Conservation (phyloP, 2,797 vertebrate species). For the Chlorospingus semifuscus region DNA sequence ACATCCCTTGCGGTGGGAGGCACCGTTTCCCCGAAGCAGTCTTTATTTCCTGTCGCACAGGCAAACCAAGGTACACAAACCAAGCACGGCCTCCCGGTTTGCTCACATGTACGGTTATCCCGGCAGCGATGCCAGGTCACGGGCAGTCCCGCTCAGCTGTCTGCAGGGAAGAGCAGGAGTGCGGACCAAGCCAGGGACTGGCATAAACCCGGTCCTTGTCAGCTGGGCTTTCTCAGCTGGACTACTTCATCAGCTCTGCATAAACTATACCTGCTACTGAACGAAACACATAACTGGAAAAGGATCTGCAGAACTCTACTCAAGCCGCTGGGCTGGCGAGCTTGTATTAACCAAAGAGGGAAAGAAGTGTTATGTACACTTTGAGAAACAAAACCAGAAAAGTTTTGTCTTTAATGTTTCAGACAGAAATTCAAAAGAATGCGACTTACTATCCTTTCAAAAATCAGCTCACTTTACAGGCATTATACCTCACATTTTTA, state of each 20-base stretch:
- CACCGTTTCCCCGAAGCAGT: not conserved
- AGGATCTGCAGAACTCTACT: not conserved
- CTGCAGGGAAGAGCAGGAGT: no score
- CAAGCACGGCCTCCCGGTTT: not conserved
- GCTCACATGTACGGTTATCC: rapidly evolving
- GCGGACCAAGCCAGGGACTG: not conserved
- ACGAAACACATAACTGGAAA: not conserved
- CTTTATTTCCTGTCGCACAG: not conserved
- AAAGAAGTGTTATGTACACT: rapidly evolving
- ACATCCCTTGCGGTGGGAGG: no score
- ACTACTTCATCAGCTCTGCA: not conserved
- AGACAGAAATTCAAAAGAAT: not conserved
- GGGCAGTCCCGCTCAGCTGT: not conserved
- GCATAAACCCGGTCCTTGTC: not conserved
- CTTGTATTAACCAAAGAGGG: not conserved
- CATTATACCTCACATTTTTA: not conserved
- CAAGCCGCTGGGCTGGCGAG: not conserved
- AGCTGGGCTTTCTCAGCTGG: not conserved
- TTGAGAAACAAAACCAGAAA: not conserved
- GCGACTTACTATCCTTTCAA: not conserved
- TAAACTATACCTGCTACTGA: not conserved
- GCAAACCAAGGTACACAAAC: not conserved
- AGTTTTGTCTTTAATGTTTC: not conserved
- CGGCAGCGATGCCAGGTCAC: not conserved
- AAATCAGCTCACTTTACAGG: not conserved